Evolutionary conservation across 2,888 invertebrate species (phyloP).

Genomic region (Drosophila neoperkinsi): DNA sequence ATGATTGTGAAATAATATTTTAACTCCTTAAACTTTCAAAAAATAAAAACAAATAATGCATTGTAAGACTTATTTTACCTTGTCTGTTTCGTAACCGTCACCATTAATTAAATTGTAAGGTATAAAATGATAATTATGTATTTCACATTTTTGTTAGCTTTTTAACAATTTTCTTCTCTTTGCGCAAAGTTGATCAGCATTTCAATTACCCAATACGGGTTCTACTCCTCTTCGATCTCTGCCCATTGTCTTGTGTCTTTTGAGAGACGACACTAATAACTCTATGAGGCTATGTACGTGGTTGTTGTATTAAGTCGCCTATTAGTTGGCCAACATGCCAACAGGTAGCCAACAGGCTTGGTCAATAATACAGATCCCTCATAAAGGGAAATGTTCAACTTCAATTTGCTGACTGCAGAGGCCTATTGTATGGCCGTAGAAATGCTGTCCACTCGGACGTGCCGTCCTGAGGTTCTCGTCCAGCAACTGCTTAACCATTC

Average conservation of each 20-base stretch:
- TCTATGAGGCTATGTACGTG: conserved; percentile 68
- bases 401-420: conserved; percentile 24
- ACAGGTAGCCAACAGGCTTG: conserved; percentile 38
- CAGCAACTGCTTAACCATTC: conserved; percentile 49
- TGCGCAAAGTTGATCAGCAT: conserved; percentile 13
- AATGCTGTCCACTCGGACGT: conserved; percentile 57
- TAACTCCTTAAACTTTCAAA: not conserved
- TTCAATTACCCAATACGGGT: conserved; percentile 5
- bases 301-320: conserved; percentile 59
- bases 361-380: conserved; percentile 62
- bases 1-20: not conserved
- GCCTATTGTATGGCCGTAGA: conserved; percentile 15
- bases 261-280: conserved; percentile 69
- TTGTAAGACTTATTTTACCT: not conserved
- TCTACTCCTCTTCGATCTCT: not conserved
- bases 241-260: conserved; percentile 23
- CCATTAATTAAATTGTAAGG: not conserved
- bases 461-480: conserved; percentile 33
- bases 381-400: conserved; percentile 71
- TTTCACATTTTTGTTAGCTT: not conserved
- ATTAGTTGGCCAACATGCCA: conserved; percentile 68
- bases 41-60: not conserved
- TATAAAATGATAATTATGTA: not conserved
- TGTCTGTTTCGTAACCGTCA: not conserved
- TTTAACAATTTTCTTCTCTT: not conserved